Percentiles rank a stretch among this genome's conserved stretches.
Conservation (phyloP, 2,888 invertebrate genomes). For the Acleris literana region DNA sequence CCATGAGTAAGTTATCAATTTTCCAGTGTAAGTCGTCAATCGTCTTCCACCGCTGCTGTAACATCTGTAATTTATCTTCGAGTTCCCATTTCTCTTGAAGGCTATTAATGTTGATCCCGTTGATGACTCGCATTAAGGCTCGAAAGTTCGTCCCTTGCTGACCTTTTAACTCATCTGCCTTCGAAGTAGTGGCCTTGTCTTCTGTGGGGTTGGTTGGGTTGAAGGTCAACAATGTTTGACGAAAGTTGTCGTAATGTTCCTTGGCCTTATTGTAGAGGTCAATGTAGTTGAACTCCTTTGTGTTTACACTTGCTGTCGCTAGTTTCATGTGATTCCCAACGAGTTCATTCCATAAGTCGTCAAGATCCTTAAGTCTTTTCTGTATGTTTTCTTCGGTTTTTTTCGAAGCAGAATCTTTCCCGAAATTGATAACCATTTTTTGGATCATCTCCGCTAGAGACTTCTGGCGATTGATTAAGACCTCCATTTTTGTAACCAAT, state of each 20-base stretch:
- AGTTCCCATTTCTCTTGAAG: constrained; percentile 28
- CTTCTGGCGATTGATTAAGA: background rate
- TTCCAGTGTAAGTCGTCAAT: too few relatives aligned
- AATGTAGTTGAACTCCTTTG: too few relatives aligned
- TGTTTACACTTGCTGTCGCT: too few relatives aligned
- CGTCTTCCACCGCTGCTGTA: too few relatives aligned
- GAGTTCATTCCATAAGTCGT: too few relatives aligned
- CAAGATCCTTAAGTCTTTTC: too few relatives aligned
- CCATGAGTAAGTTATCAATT: too few relatives aligned
- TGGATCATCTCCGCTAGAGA: background rate
- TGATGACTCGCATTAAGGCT: constrained; percentile 15
- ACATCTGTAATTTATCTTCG: constrained; percentile 18
- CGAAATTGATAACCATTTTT: background rate
- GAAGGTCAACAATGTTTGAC: too few relatives aligned
- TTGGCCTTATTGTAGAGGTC: too few relatives aligned
- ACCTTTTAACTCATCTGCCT: constrained; percentile 9
- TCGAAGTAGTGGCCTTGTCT: background rate
- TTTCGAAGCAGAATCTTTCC: background rate
- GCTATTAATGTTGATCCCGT: constrained; percentile 11
- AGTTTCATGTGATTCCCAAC: too few relatives aligned
- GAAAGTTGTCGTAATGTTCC: too few relatives aligned
- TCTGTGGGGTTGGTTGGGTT: too few relatives aligned
- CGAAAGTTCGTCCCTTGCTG: constrained; percentile 30
- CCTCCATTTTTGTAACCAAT: background rate
- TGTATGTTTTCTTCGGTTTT: background rate